Evolutionary conservation across 2,797 vertebrate species (phyloP), one percentile per base, ranked within the genome.

Genomic region (Hylomyscus alleni): DNA sequence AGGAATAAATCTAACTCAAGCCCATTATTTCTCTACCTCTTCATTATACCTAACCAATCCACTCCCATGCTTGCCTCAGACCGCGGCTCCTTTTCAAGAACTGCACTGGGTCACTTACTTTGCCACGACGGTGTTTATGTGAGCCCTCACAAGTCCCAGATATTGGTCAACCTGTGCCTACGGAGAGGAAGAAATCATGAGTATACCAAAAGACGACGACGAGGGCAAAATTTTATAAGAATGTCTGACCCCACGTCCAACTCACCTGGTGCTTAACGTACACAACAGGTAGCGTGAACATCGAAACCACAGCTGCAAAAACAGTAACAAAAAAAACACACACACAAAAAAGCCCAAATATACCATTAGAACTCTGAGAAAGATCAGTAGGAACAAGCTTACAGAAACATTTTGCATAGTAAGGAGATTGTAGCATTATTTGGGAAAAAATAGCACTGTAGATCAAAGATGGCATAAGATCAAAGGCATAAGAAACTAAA

Each of bases 101-200:
- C 0, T 11, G 22, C 11, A 81, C 72, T 29, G 34, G 62, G 75
- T 29, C 94, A 99, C 99, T 99, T 98, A 99, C 99, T 99, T 99
- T 97, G 99, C 99, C 99, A 99, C 99, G 82, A 99, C 99, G 44
- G 99, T 99, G 98, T 99, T 99, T 99, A 99, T 99, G 96, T 99
- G 99, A 98, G 99, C 99, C 99, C 99, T 98, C 99, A 99, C 99
- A 98, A 99, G 98, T 98, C 99, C 99, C 98, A 99, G 99, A 84
- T 99, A 99, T 88, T 99, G 99, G 98, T 99, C 99, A 97, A 99
- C 99, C 98, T 99, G 99, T 98, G 99, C 99, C 99, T 99, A 98
- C 34, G 97, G 97, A 98, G 93, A 92, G 62, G 86, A 98, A 92
- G 76, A 77, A 89, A 90, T 97, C 83, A 96, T 54, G 0, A 95